These are phyloP conservation scores for Aegotheles bennettii DNA, from an alignment of 2,113 vertebrate genomes.

Conservation along the genomic window DNA sequence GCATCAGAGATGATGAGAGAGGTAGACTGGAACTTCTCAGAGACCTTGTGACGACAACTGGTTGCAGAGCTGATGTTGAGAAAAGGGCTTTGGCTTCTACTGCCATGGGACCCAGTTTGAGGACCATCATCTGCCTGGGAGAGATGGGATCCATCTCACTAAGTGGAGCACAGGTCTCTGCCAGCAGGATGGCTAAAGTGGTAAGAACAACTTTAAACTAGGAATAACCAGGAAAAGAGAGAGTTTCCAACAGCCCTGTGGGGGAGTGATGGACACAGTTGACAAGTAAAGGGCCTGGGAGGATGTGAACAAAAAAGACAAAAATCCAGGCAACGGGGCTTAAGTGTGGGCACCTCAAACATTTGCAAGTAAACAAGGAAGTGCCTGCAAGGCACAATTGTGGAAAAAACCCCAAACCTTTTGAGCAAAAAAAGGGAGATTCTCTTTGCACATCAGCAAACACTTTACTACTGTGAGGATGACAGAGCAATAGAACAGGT, in stretches of 20 bases:
- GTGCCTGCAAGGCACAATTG: not conserved
- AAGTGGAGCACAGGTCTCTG: not conserved
- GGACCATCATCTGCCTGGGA: not conserved
- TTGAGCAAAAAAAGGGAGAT: not conserved
- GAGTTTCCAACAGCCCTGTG: too few relatives aligned
- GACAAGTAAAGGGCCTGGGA: not conserved
- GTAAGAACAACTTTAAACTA: not conserved
- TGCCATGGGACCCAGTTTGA: not conserved
- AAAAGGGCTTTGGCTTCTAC: not conserved
- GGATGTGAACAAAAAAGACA: not conserved
- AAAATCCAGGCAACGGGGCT: not conserved
- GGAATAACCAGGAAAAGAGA: too few relatives aligned
- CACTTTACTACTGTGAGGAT: not conserved
- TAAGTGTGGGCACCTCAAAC: not conserved
- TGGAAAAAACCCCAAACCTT: fast-evolving
- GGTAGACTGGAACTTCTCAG: not conserved
- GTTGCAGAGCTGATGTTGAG: not conserved
- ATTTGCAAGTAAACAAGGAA: not conserved
- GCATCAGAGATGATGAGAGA: not conserved
- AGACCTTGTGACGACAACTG: not conserved
- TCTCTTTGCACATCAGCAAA: not conserved
- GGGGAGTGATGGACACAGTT: not conserved
- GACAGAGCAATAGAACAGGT: not conserved
- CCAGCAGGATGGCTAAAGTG: not conserved
- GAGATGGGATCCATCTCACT: not conserved